Conservation (phyloP, 2,888 invertebrate genomes). For the Drosophila stalkeri region DNA sequence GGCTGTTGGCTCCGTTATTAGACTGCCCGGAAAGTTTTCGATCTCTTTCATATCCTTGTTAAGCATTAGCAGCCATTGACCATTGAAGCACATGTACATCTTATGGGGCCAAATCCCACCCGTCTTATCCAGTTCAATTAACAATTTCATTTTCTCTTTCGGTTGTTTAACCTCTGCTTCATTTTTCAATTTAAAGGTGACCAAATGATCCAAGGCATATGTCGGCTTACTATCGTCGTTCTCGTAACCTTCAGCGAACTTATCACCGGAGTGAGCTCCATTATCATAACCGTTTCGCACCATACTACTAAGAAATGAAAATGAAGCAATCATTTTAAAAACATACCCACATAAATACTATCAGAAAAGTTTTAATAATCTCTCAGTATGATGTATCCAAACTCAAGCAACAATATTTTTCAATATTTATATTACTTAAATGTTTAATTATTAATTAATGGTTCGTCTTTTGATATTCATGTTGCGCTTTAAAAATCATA, state of each 20-base stretch:
- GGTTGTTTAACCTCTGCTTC: conserved; percentile 95
- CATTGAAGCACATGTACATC: conserved; percentile 95
- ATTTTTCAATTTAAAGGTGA: conserved; percentile 97
- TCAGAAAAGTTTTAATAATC: not conserved
- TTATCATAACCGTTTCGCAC: conserved; percentile 74
- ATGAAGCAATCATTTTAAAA: not conserved
- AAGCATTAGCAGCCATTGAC: conserved; percentile 95
- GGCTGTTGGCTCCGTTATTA: conserved; percentile 98
- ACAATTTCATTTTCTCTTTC: conserved; percentile 95
- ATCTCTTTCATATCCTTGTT: conserved; percentile 98
- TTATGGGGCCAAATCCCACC: conserved; percentile 99
- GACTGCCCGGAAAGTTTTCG: conserved; percentile 96
- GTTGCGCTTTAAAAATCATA: not conserved
- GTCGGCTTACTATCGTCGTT: conserved; percentile 86
- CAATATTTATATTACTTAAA: too few species aligned
- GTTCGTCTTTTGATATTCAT: too few species aligned
- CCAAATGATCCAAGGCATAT: conserved; percentile 98
- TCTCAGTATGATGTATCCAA: not conserved
- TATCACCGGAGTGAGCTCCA: conserved; percentile 47
- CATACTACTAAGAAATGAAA: conserved; percentile 55
- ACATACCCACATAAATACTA: not conserved
- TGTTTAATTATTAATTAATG: too few species aligned
- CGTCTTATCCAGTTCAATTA: conserved; percentile 95
- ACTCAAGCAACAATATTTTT: not conserved
- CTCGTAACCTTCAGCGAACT: conserved; percentile 33